Evolutionary conservation across 2,113 vertebrate genomes (phyloP).

Genomic region (Clarias gariepinus): DNA sequence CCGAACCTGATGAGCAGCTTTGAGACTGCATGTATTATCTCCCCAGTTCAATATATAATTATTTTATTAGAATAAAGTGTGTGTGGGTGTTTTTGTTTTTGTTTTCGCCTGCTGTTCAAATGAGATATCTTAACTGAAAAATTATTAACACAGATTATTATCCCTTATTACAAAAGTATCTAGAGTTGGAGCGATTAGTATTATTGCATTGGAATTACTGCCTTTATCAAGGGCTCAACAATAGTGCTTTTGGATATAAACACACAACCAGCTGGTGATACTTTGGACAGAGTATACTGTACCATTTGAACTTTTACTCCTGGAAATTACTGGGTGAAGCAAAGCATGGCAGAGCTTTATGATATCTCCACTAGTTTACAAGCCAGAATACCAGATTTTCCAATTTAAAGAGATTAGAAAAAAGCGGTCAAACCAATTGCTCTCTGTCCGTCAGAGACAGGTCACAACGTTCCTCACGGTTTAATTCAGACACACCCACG

Average conservation of each 20-base stretch:
- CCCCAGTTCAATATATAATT: not conserved
- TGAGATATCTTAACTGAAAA: not conserved
- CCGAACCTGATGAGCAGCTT: slow-evolving; percentile 3
- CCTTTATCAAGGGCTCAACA: not conserved
- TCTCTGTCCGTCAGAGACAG: no score
- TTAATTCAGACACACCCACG: no score
- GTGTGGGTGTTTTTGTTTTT: no score
- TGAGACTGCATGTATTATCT: not conserved
- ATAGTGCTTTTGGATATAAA: not conserved
- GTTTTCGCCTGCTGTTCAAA: not conserved
- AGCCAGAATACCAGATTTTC: not conserved
- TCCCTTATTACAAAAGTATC: no score
- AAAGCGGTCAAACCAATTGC: no score
- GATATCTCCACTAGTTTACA: not conserved
- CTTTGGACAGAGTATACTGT: not conserved
- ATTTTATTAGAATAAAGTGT: not conserved
- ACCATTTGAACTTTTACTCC: not conserved
- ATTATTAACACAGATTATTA: not conserved
- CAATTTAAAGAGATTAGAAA: no score
- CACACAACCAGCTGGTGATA: not conserved
- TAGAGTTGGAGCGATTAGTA: not conserved
- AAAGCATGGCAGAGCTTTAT: not conserved
- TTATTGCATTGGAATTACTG: not conserved
- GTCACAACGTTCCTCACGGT: no score
- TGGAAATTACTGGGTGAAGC: not conserved